Conservation (phyloP, 2,797 vertebrate genomes). For the Cuniculus paca region DNA sequence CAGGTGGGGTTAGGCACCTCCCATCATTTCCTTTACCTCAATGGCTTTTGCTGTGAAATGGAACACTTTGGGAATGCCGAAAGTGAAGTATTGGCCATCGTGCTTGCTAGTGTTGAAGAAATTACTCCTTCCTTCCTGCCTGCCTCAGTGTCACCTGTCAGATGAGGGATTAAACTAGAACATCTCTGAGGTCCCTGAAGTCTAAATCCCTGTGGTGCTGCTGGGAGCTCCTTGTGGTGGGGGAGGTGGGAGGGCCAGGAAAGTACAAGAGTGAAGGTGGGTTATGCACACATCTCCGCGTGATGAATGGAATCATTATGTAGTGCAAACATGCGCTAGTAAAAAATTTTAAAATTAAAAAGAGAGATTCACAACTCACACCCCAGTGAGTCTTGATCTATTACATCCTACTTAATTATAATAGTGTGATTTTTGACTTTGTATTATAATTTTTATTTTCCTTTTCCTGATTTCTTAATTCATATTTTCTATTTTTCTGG, state of each 20-base stretch:
- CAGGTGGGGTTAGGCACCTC: background rate
- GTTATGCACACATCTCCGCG: fast-evolving
- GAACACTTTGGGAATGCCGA: fast-evolving
- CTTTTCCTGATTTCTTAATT: slow-evolving; percentile 28
- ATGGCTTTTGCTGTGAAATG: background rate
- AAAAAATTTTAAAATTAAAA: background rate
- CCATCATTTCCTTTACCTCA: background rate
- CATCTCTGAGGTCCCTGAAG: background rate
- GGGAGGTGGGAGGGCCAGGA: background rate
- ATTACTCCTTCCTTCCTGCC: background rate
- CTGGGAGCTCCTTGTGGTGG: background rate
- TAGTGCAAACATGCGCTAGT: background rate
- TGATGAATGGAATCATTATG: background rate
- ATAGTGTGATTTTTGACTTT: background rate
- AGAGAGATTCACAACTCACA: background rate
- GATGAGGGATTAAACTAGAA: background rate
- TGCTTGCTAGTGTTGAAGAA: background rate
- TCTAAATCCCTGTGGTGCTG: background rate
- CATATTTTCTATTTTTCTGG: background rate
- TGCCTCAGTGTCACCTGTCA: background rate
- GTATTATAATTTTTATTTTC: slow-evolving; percentile 13
- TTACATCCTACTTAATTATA: background rate
- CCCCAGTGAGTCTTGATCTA: background rate
- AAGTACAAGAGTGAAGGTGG: background rate
- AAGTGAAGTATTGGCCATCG: too few relatives aligned